phyloP scores from a whole-genome alignment of 64 coral and sea anemone species.

The Pocillopora verrucosa region DNA sequence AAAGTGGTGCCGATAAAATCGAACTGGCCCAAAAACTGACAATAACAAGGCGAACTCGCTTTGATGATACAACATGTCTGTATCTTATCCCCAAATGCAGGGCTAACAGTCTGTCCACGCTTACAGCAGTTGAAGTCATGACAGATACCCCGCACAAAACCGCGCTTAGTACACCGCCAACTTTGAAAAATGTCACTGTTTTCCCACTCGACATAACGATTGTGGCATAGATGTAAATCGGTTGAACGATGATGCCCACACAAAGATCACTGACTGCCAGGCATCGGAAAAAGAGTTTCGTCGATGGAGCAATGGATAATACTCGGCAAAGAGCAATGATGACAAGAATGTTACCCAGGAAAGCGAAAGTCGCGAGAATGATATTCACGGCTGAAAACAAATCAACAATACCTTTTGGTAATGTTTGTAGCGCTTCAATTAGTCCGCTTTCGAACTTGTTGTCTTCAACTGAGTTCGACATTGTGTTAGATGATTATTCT shows the following conservation, averaged over 20 bases:
- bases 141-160: background rate
- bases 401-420: background rate
- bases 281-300: background rate
- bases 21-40: background rate
- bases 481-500: background rate
- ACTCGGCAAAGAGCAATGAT: background rate
- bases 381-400: conserved; percentile 11
- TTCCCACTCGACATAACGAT: background rate
- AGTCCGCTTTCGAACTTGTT: background rate
- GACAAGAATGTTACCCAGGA: conserved; percentile 3
- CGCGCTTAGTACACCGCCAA: background rate
- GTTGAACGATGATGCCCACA: conserved; percentile 4
- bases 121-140: background rate
- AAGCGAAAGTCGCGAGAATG: conserved; percentile 5
- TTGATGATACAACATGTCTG: conserved; percentile 1
- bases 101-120: conserved; percentile 15
- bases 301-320: background rate
- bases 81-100: conserved; percentile 1
- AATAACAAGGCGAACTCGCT: background rate
- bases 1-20: background rate
- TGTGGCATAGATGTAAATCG: background rate
- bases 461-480: background rate
- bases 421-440: background rate
- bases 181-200: background rate
- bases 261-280: conserved; percentile 9